phyloP scores from a whole-genome alignment of 2,888 invertebrate species.

The Caenorhabditis sp. region DNA sequence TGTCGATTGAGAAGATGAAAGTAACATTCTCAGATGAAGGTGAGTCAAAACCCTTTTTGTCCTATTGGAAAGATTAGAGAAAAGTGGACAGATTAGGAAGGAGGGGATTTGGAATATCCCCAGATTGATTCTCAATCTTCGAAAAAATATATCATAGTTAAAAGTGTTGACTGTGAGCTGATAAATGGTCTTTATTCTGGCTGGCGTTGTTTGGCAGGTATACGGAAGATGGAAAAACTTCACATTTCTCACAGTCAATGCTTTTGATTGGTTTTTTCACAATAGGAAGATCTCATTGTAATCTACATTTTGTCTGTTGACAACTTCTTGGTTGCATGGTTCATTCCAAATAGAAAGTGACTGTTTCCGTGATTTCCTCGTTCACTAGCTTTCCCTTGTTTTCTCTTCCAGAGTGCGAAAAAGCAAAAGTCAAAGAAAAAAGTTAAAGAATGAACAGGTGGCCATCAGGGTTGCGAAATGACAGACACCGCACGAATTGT shows the following conservation, averaged over 20 bases:
- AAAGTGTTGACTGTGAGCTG: too few species aligned
- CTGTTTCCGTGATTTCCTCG: too few species aligned
- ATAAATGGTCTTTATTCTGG: too few species aligned
- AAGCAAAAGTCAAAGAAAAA: constrained; percentile 2
- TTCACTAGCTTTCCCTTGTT: neutral
- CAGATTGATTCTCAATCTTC: neutral
- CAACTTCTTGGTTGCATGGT: neutral
- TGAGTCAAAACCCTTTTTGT: constrained; percentile 23
- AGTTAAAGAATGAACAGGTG: constrained; percentile 56
- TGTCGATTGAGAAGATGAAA: constrained; percentile 16
- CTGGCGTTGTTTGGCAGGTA: too few species aligned
- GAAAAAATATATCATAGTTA: too few species aligned
- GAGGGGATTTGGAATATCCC: neutral
- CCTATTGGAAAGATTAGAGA: constrained; percentile 9
- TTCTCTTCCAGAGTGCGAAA: neutral
- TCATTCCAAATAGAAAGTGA: too few species aligned
- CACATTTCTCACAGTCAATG: too few species aligned
- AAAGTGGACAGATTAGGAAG: neutral
- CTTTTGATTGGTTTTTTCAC: too few species aligned
- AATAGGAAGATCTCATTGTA: neutral
- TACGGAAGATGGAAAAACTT: too few species aligned
- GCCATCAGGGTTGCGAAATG: constrained; percentile 29
- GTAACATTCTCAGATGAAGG: constrained; percentile 51
- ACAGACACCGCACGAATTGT: constrained; percentile 16
- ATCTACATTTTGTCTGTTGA: too few species aligned